Percentiles rank a stretch among this genome's conserved stretches.
Conservation (phyloP, 2,888 invertebrate species). For the Platycnemis pennipes region DNA sequence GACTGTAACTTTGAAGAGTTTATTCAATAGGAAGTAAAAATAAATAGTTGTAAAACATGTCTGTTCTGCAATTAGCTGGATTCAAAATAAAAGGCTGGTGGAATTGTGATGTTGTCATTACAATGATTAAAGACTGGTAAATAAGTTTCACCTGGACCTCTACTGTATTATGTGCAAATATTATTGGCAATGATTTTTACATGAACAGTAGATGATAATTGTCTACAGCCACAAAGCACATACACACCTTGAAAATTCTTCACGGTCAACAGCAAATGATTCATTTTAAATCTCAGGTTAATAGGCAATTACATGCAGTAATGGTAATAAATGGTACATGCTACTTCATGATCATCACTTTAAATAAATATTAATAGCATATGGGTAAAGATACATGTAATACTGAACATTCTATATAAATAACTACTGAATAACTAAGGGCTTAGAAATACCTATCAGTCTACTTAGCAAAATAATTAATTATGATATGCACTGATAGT, state of each 20-base stretch:
- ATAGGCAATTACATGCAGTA: conserved; percentile 13
- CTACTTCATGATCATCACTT: neutral
- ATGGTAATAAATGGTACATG: neutral
- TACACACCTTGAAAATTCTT: neutral
- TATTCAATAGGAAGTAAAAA: neutral
- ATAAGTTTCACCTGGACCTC: conserved; percentile 25
- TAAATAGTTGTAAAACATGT: neutral
- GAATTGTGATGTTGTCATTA: neutral
- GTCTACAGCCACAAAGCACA: conserved; percentile 21
- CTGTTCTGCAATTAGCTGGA: neutral
- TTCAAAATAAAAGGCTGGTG: neutral
- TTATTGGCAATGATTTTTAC: neutral
- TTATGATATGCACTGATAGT: conserved; percentile 1
- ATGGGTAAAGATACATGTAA: neutral
- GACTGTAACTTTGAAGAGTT: too few species aligned
- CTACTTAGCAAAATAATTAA: conserved; percentile 15
- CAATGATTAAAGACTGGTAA: neutral
- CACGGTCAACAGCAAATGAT: neutral
- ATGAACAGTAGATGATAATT: neutral
- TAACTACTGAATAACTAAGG: neutral
- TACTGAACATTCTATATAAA: neutral
- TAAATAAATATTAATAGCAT: neutral
- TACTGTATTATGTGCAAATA: neutral
- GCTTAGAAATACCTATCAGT: neutral
- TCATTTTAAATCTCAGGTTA: neutral